phyloP scores from a whole-genome alignment of 2,888 invertebrate species.

The Zygaena filipendulae region DNA sequence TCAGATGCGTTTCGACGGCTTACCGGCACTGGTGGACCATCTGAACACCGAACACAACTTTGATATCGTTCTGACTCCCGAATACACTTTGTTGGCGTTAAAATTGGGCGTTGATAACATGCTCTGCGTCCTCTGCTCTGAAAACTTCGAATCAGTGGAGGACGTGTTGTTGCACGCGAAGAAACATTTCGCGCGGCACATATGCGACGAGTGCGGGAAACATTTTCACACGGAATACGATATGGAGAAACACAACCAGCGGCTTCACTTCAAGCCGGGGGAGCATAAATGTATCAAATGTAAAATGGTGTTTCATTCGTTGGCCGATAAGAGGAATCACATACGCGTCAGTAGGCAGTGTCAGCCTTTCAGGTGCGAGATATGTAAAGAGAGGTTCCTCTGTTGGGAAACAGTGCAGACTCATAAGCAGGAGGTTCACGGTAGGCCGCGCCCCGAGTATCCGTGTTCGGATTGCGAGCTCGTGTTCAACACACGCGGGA shows the following conservation, averaged over 20 bases:
- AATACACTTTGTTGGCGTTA: slow-evolving; percentile 45
- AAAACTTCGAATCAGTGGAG: slow-evolving; percentile 33
- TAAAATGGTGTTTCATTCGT: slow-evolving; percentile 33
- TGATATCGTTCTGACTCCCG: slow-evolving; percentile 27
- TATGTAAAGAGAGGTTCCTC: slow-evolving; percentile 43
- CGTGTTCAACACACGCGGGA: slow-evolving; percentile 34
- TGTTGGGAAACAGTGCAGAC: slow-evolving; percentile 36
- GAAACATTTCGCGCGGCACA: slow-evolving; percentile 42
- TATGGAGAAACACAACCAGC: slow-evolving; percentile 39
- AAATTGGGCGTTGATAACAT: slow-evolving; percentile 36
- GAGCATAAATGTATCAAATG: slow-evolving; percentile 45
- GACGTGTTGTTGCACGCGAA: slow-evolving; percentile 48
- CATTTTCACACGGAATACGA: slow-evolving; percentile 44
- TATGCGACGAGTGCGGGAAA: slow-evolving; percentile 52
- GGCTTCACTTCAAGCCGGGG: slow-evolving; percentile 29
- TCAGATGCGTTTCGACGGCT: slow-evolving; percentile 21
- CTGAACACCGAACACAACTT: slow-evolving; percentile 32
- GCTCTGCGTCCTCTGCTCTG: slow-evolving; percentile 36
- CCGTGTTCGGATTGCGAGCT: slow-evolving; percentile 41
- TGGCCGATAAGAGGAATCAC: slow-evolving; percentile 39
- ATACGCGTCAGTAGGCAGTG: slow-evolving; percentile 32
- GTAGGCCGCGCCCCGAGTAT: slow-evolving; percentile 30
- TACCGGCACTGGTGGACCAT: slow-evolving; percentile 38
- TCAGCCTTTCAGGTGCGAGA: slow-evolving; percentile 41
- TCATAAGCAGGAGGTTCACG: slow-evolving; percentile 37